Evolutionary conservation across 2,888 invertebrate genomes (phyloP).

Genomic region (Hydrotaea cyrtoneurina): DNA sequence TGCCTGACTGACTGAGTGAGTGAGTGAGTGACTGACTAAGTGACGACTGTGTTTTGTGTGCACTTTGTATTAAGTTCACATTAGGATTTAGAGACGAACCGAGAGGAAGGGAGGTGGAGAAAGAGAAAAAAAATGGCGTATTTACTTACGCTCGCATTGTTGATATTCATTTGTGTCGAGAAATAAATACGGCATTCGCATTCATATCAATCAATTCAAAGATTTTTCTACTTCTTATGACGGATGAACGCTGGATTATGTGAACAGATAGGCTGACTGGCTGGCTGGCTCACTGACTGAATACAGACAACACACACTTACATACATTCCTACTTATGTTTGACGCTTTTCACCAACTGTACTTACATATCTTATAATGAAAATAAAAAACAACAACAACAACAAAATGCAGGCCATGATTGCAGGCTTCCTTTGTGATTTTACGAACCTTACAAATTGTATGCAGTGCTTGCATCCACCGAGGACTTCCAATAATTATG

Average conservation of each 20-base stretch:
- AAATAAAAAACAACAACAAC: no score
- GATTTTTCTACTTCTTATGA: slow-evolving; percentile 37
- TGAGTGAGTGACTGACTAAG: slow-evolving; percentile 1
- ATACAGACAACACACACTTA: no score
- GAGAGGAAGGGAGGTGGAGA: not conserved
- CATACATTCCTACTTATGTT: not conserved
- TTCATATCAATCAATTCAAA: slow-evolving; percentile 5
- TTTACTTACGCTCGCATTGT: slow-evolving; percentile 20
- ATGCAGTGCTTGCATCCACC: not conserved
- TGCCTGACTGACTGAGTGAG: not conserved
- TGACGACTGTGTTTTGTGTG: slow-evolving; percentile 46
- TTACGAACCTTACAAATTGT: not conserved
- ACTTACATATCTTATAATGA: not conserved
- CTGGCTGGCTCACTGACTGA: no score
- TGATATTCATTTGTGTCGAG: slow-evolving; percentile 5
- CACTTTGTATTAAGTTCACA: slow-evolving; percentile 66
- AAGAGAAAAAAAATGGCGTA: slow-evolving; percentile 20
- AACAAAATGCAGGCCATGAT: not conserved
- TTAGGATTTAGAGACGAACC: slow-evolving; percentile 50
- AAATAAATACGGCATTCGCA: slow-evolving; percentile 1
- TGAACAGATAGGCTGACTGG: not conserved
- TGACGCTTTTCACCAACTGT: slow-evolving; percentile 33
- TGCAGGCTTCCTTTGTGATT: slow-evolving; percentile 12
- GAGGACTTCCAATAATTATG: slow-evolving; percentile 11
- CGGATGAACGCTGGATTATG: slow-evolving; percentile 23